Evolutionary conservation across 2,888 invertebrate species (phyloP).

Genomic region (Drosophila kambysellisi): DNA sequence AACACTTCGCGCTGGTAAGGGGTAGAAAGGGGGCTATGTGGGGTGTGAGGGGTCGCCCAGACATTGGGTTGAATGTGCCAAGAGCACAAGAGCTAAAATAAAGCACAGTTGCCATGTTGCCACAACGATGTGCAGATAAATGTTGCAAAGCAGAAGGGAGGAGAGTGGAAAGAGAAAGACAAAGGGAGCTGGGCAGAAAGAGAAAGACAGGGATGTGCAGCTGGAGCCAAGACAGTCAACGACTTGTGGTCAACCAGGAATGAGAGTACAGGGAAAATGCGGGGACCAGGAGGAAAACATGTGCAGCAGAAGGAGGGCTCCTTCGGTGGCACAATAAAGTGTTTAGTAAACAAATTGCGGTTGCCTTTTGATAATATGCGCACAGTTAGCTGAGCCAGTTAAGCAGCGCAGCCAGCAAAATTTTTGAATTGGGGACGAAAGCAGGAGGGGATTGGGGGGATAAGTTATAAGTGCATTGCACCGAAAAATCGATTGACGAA

Average conservation of each 20-base stretch:
- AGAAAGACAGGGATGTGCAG: conserved; percentile 15
- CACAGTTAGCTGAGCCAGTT: conserved; percentile 45
- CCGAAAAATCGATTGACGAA: conserved; percentile 79
- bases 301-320: conserved; percentile 20
- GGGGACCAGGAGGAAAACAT: neutral
- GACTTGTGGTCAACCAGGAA: conserved; percentile 53
- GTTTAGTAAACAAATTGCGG: conserved; percentile 81
- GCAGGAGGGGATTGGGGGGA: conserved; percentile 6
- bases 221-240: conserved; percentile 52
- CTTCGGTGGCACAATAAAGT: conserved; percentile 77
- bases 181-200: conserved; percentile 13
- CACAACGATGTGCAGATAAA: conserved; percentile 34
- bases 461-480: conserved; percentile 77
- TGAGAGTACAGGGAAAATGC: neutral
- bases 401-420: conserved; percentile 17
- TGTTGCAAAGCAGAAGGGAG: conserved; percentile 1
- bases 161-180: neutral
- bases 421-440: neutral
- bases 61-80: conserved; percentile 60
- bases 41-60: conserved; percentile 9
- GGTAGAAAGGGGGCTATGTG: neutral
- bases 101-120: conserved; percentile 51
- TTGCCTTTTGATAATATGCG: conserved; percentile 75
- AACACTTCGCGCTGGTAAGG: neutral
- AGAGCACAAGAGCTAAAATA: conserved; percentile 28